phyloP scores from a whole-genome alignment of 2,888 invertebrate genomes.

The Homarus gammarus region DNA sequence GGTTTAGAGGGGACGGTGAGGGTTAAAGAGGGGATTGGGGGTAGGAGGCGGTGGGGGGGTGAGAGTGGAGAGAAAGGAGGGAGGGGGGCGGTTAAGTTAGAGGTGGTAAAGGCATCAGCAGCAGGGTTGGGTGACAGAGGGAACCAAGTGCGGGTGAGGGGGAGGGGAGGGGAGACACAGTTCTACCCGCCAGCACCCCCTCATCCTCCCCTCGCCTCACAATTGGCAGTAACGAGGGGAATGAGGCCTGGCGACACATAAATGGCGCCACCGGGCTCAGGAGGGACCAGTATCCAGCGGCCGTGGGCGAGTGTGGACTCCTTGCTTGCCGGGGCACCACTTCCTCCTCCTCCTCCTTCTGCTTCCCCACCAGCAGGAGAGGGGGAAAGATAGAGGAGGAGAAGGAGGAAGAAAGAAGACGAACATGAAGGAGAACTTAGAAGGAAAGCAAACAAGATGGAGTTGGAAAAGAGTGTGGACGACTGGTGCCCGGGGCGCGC shows the following conservation, averaged over 20 bases:
- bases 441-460: not conserved
- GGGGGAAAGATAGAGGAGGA: not conserved
- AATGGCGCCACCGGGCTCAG: not conserved
- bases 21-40: too few relatives aligned
- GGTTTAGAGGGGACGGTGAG: too few relatives aligned
- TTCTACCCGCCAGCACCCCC: not conserved
- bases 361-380: not conserved
- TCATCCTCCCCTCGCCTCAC: constrained; percentile 4
- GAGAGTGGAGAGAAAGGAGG: not conserved
- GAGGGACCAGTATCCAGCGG: constrained; percentile 6
- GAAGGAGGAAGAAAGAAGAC: not conserved
- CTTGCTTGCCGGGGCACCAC: not conserved
- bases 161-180: not conserved
- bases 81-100: not conserved
- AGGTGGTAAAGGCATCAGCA: not conserved
- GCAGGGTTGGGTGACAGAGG: not conserved
- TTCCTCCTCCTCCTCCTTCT: not conserved
- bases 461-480: too few relatives aligned
- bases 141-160: not conserved
- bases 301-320: not conserved
- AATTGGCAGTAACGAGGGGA: constrained; percentile 9
- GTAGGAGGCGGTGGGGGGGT: not conserved
- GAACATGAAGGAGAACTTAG: not conserved
- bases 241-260: constrained; percentile 14
- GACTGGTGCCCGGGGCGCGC: not conserved